Evolutionary conservation across 2,888 invertebrate genomes (phyloP).

Genomic region (Protula sp.): DNA sequence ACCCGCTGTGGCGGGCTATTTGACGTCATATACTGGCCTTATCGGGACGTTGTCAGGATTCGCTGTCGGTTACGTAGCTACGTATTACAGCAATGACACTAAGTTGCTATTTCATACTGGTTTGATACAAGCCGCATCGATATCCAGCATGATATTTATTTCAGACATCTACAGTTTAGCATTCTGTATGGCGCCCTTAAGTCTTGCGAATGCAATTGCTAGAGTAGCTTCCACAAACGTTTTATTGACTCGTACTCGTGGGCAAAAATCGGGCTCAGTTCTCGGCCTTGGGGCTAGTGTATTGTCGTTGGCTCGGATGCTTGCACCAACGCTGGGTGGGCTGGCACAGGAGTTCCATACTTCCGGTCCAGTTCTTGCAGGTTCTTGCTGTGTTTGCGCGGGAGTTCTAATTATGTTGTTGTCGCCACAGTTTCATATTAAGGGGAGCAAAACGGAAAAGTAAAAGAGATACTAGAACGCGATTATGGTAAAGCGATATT

Average conservation of each 20-base stretch:
- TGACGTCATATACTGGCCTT: conserved; percentile 45
- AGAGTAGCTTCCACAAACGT: conserved; percentile 42
- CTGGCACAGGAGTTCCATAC: conserved; percentile 37
- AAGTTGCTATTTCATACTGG: conserved; percentile 30
- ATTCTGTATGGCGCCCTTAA: conserved; percentile 36
- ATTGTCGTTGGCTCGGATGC: conserved; percentile 47
- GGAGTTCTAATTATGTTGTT: conserved; percentile 53
- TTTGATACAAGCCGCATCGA: conserved; percentile 27
- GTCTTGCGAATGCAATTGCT: conserved; percentile 40
- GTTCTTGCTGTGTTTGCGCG: conserved; percentile 59
- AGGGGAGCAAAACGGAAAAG: background rate
- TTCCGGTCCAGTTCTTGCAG: conserved; percentile 45
- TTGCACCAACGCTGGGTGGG: conserved; percentile 48
- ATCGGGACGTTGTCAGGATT: conserved; percentile 44
- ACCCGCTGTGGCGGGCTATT: conserved; percentile 41
- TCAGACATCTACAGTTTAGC: conserved; percentile 32
- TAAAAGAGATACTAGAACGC: background rate
- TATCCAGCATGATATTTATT: conserved; percentile 27
- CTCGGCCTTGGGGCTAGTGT: conserved; percentile 51
- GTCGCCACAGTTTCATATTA: conserved; percentile 1
- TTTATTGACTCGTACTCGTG: conserved; percentile 34
- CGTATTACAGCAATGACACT: conserved; percentile 26
- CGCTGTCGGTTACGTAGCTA: conserved; percentile 36
- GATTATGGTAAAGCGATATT: background rate
- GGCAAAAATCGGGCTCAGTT: conserved; percentile 40